Percentiles rank a stretch among this genome's conserved stretches.
These are phyloP conservation scores for Drosophila mimetica DNA, from an alignment of 2,888 invertebrate species.

Conservation along the genomic window DNA sequence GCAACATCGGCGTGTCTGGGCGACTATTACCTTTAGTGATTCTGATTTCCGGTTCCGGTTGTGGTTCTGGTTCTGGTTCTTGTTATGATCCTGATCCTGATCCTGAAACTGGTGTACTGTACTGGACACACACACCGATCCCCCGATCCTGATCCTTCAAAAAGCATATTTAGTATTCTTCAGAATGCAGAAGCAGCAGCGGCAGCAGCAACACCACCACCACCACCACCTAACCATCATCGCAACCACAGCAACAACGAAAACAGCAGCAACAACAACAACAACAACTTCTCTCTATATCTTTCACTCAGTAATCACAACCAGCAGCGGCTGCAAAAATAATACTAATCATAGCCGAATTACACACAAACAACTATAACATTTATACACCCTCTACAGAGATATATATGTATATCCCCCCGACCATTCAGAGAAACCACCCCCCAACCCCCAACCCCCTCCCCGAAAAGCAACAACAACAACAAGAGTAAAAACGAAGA, in stretches of 20 bases:
- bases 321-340: conserved; percentile 13
- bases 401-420: conserved; percentile 1
- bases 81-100: not conserved
- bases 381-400: conserved; percentile 12
- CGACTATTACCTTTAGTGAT: conserved; percentile 69
- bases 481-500: conserved; percentile 14
- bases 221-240: conserved; percentile 36
- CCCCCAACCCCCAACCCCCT: conserved; percentile 7
- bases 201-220: not conserved
- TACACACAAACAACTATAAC: conserved; percentile 37
- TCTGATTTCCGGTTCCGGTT: not conserved
- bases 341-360: conserved; percentile 37
- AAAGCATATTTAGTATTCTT: conserved; percentile 12
- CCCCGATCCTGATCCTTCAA: not conserved
- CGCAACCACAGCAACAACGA: conserved; percentile 32
- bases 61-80: not conserved
- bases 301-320: conserved; percentile 53
- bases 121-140: not conserved
- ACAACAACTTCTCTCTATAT: conserved; percentile 20
- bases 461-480: not conserved
- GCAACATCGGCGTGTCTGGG: conserved; percentile 51
- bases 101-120: not conserved
- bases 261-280: conserved; percentile 31
- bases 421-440: not conserved
- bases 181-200: conserved; percentile 12